These are phyloP conservation scores for Pararge aegeria DNA, from an alignment of 1,140 invertebrate genomes.

Conservation along the genomic window DNA sequence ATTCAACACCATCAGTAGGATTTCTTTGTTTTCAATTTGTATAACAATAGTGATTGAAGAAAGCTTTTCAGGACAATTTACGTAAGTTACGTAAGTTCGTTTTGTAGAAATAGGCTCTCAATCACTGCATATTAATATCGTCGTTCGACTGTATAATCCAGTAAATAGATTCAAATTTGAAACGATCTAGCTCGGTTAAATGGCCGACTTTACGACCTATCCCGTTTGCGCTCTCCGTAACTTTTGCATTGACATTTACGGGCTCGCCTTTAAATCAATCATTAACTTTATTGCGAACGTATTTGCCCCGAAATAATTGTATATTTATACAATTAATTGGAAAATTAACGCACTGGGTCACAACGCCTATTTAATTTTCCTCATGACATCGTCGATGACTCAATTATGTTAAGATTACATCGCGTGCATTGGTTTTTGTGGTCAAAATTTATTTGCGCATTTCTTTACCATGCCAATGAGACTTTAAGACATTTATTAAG, in stretches of 20 bases:
- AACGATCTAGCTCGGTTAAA: neutral
- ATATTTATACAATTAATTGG: neutral
- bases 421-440: neutral
- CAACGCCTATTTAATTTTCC: neutral
- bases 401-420: neutral
- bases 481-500: neutral
- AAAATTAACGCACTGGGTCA: neutral
- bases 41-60: too few relatives aligned
- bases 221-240: neutral
- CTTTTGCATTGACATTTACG: neutral
- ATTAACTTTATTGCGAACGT: neutral
- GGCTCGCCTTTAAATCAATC: neutral
- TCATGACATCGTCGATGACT: neutral
- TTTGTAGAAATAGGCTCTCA: too few relatives aligned
- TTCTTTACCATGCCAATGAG: neutral
- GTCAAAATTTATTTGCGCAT: neutral
- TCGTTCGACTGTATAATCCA: slow-evolving; percentile 1
- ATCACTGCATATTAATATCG: neutral
- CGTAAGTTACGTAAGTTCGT: too few relatives aligned
- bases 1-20: too few relatives aligned
- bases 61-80: too few relatives aligned
- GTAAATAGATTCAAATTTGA: neutral
- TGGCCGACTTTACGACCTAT: slow-evolving; percentile 1
- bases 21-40: too few relatives aligned
- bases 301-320: neutral